phyloP scores from a whole-genome alignment of 2,888 invertebrate species.

The Callimorpha dominula region DNA sequence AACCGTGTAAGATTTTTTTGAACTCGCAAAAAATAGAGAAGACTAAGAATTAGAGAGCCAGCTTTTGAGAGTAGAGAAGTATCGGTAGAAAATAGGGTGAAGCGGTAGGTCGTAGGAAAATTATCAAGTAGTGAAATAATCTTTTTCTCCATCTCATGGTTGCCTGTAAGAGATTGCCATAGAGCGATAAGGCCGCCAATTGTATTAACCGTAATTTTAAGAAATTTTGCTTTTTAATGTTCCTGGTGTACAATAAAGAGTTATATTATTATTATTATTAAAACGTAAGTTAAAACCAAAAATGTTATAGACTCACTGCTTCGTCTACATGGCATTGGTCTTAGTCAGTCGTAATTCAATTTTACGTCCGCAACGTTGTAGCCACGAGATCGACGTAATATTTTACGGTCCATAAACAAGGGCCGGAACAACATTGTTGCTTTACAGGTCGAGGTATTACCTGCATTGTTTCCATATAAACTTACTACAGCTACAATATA shows the following conservation, averaged over 20 bases:
- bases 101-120: neutral
- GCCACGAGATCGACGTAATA: constrained; percentile 64
- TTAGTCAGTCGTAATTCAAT: constrained; percentile 45
- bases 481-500: constrained; percentile 33
- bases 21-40: neutral
- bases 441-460: constrained; percentile 58
- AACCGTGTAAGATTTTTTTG: no score
- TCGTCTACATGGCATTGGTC: constrained; percentile 23
- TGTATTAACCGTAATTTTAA: no score
- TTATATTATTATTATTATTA: no score
- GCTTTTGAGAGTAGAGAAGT: neutral
- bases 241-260: no score
- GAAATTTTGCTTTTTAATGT: no score
- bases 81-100: neutral
- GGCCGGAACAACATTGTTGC: constrained; percentile 62
- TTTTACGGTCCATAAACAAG: constrained; percentile 73
- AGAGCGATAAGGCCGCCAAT: no score
- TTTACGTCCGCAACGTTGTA: constrained; percentile 42
- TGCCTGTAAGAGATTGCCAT: no score
- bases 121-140: neutral
- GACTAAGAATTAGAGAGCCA: neutral
- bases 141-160: no score
- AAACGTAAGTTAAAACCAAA: constrained; percentile 7
- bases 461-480: constrained; percentile 67
- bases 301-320: constrained; percentile 27